Base-by-base conservation (phyloP, 2,113 vertebrate genomes). In the Tympanuchus pallidicinctus region DNA sequence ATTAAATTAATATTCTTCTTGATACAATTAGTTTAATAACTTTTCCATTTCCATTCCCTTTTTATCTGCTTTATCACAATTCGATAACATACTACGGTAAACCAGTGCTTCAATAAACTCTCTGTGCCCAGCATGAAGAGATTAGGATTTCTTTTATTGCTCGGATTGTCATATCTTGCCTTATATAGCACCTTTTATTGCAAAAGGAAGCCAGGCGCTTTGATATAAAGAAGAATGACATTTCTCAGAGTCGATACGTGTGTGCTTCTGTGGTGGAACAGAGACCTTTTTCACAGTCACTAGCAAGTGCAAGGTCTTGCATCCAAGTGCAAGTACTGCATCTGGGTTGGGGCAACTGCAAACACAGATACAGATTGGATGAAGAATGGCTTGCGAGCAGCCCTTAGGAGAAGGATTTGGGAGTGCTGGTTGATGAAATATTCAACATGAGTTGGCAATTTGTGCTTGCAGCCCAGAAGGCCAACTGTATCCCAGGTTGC, bases 1-100 rank as follows among this genome's bases (percentile, higher is more conserved):
- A 96, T 96, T 80, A 95, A 95, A 96, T 94, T 95, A 97, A 92
- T 93, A 94, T 90, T 64, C 79, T 94, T 94, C 87, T 81, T 81
- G 75, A 94, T 93, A 84, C 80, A 93, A 89, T 94, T 93, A 93
- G 86, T 92, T 96, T 94, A 97, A 96, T 96, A 95, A 95, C 92
- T 82, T 90, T 82, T 32, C 71, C 28, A 78, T 94, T 94, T 93
- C 93, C 42, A 87, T 88, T 89, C 72, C 85, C 18, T 90, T 88
- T 92, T 95, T 90, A 92, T 95, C 92, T 95, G 8, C 73, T 50
- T 92, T 94, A 95, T 94, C 81, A 79, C 72, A 94, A 60, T 82
- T 94, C 0, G 24, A 86, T 95, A 93, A 76, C 38, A 65, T 54
- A 42, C 38, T 82, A 60, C 48, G 74, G 84, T 88, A 82, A 86